These are phyloP conservation scores for Cromileptes altivelis DNA, from an alignment of 2,113 vertebrate genomes.

Conservation along the genomic window DNA sequence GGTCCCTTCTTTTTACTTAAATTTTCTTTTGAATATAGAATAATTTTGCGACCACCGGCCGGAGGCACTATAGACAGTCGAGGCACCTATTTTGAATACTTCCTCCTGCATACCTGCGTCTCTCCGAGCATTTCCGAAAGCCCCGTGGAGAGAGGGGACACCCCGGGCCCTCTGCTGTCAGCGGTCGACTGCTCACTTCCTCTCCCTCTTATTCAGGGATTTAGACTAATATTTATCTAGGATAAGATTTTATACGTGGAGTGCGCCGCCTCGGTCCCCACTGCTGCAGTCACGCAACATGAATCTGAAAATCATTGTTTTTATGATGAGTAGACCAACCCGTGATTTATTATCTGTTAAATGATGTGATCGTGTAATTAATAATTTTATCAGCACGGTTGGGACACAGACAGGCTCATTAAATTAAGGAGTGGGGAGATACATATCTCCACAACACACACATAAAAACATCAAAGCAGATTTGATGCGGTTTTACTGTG, in stretches of 20 bases:
- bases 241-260: conserved; percentile 76
- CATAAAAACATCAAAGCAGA: conserved; percentile 9
- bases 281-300: conserved; percentile 59
- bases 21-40: neutral
- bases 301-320: conserved; percentile 67
- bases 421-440: conserved; percentile 20
- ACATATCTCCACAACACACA: neutral
- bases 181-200: conserved; percentile 82
- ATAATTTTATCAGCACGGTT: conserved; percentile 24
- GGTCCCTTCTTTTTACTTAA: neutral
- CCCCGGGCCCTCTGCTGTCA: conserved; percentile 77
- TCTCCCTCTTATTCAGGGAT: conserved; percentile 75
- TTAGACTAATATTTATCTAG: conserved; percentile 84
- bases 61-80: neutral
- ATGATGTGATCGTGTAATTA: conserved; percentile 71
- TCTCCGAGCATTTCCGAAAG: conserved; percentile 44
- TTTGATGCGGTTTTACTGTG: conserved; percentile 5
- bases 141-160: conserved; percentile 67
- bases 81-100: neutral
- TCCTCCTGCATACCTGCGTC: conserved; percentile 29
- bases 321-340: conserved; percentile 57
- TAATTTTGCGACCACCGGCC: neutral
- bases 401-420: conserved; percentile 1
- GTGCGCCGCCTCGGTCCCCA: conserved; percentile 55
- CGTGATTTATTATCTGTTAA: conserved; percentile 83